Conservation (phyloP, 2,797 vertebrate genomes). For the Trachops cirrhosus region DNA sequence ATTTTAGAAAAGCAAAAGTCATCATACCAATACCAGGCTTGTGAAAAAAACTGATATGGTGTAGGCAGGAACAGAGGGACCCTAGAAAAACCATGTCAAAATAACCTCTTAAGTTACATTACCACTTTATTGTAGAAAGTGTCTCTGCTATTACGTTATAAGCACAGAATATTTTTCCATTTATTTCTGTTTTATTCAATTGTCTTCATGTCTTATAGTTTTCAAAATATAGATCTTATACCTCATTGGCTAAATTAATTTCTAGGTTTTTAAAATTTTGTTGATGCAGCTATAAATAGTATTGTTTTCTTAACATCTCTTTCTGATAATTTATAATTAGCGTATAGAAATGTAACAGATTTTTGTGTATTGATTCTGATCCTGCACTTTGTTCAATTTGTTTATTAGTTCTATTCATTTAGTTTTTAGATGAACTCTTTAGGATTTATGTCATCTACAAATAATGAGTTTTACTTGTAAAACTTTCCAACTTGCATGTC, state of each 20-base stretch:
- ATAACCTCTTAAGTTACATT: neutral
- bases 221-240: neutral
- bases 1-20: neutral
- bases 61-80: neutral
- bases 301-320: neutral
- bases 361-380: neutral
- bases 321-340: neutral
- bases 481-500: neutral
- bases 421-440: neutral
- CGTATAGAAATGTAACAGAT: neutral
- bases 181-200: neutral
- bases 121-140: neutral
- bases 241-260: neutral
- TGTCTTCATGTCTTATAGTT: neutral
- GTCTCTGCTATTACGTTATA: neutral
- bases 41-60: neutral
- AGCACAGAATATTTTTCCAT: neutral
- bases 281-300: neutral
- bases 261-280: neutral
- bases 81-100: neutral
- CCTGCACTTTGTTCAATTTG: neutral
- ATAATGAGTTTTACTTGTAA: neutral
- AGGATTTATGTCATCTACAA: neutral
- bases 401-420: neutral
- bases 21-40: neutral